Percentiles rank a stretch among this genome's conserved stretches.
Conservation (phyloP, 2,797 vertebrate species). For the Apogon talboti region DNA sequence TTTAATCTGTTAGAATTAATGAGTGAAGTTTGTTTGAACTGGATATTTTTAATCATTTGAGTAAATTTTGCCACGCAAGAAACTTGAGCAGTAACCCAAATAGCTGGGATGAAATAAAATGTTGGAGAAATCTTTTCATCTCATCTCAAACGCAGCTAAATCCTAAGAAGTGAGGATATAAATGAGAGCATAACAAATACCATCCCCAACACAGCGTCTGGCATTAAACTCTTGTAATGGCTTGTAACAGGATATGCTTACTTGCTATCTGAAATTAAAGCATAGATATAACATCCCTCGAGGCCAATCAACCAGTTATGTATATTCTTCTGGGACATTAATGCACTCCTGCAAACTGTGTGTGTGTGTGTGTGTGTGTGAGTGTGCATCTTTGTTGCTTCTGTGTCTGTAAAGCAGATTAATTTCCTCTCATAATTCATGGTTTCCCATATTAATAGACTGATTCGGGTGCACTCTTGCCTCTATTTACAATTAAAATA, state of each 20-base stretch:
- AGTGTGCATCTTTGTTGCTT: conserved; percentile 32
- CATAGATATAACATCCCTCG: conserved; percentile 71
- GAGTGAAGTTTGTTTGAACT: conserved; percentile 25
- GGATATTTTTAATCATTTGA: conserved; percentile 41
- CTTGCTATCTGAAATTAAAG: conserved; percentile 76
- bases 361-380: conserved; percentile 42
- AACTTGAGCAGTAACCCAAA: conserved; percentile 42
- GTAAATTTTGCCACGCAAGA: conserved; percentile 43
- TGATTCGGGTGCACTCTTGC: conserved; percentile 38
- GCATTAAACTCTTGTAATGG: conserved; percentile 73
- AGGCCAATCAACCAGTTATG: conserved; percentile 73
- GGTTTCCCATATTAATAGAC: conserved; percentile 63
- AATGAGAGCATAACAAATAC: conserved; percentile 64
- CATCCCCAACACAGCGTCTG: conserved; percentile 46
- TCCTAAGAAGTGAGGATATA: conserved; percentile 43
- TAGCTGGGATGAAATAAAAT: conserved; percentile 4
- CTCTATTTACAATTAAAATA: conserved; percentile 66
- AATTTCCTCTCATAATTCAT: conserved; percentile 71
- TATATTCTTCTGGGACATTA: conserved; percentile 63
- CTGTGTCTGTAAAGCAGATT: conserved; percentile 48
- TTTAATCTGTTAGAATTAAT: conserved; percentile 17
- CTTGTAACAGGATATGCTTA: conserved; percentile 77
- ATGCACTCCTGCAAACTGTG: conserved; percentile 36
- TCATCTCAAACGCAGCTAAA: conserved; percentile 52
- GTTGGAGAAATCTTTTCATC: conserved; percentile 52